Evolutionary conservation across 2,888 invertebrate genomes (phyloP), one percentile per base, ranked within the genome.

Genomic region (Campaea margaritaria): DNA sequence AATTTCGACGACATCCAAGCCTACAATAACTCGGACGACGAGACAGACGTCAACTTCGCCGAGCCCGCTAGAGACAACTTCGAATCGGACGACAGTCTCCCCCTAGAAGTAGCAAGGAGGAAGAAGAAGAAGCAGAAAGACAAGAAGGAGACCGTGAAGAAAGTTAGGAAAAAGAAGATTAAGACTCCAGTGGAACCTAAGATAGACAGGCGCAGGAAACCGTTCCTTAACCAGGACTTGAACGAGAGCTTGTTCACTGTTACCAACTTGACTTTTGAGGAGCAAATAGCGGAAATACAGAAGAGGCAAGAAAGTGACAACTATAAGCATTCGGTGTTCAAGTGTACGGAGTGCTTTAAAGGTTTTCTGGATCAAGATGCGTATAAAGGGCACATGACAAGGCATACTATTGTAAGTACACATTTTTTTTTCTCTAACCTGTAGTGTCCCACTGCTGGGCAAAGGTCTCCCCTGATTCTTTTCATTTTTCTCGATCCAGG

Each of bases 361-460:
- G 91, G 91, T 0, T 91, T 91, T 60, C 59, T 89, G 11, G 91
- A 90, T 5, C 82, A 86, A 36, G 89, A 86, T 0, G 87, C 90
- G 0, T 92, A 86, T 31, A 85, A 83, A 12, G 79, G 83, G 0
- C 91, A 91, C 42, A 78, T 89, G 69, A 73, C 76, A 0, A 74
- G 88, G 8, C 91, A 92, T 69, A 87, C 87, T 0, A 66, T 80
- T 66, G 89, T 89, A 44, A 86, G 87, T 86, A 46, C n/a, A n/a
- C n/a, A n/a, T n/a, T n/a, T n/a, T n/a, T n/a, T n/a, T n/a, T n/a
- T n/a, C n/a, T n/a, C n/a, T n/a, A n/a, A n/a, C n/a, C n/a, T n/a
- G n/a, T n/a, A n/a, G n/a, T n/a, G n/a, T n/a, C n/a, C n/a, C n/a
- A n/a, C n/a, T n/a, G n/a, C n/a, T n/a, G n/a, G n/a, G n/a, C n/a